Evolutionary conservation across 2,113 vertebrate species (phyloP).

Genomic region (Grus americana): DNA sequence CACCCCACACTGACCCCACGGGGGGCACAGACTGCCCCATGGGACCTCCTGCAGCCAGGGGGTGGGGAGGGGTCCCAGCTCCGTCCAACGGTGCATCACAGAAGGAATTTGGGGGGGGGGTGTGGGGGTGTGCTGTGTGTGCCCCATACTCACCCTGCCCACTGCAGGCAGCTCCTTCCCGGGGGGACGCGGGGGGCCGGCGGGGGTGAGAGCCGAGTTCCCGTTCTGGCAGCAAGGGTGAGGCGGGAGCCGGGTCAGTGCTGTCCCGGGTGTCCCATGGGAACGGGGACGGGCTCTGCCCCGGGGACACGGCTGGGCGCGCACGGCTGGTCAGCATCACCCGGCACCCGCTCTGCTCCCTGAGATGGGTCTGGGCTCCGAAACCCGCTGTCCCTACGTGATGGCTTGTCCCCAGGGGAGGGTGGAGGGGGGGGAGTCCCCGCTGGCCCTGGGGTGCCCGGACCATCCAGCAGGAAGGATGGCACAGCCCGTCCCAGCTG

Average conservation of each 20-base stretch:
- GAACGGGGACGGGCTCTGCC: not conserved
- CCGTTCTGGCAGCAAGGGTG: not conserved
- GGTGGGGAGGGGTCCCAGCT: not conserved
- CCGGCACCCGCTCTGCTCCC: not conserved
- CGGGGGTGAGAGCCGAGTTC: not conserved
- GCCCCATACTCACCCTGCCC: slow-evolving; percentile 23
- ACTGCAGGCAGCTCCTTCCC: not conserved
- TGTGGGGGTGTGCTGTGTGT: fast-evolving
- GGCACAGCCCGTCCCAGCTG: not conserved
- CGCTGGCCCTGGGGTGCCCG: fast-evolving
- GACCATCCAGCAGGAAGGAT: not conserved
- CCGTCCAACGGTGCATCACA: fast-evolving
- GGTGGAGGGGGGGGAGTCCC: not conserved
- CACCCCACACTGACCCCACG: fast-evolving
- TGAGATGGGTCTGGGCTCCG: fast-evolving
- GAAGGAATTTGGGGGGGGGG: not conserved
- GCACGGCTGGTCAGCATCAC: not conserved
- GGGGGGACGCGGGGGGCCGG: fast-evolving
- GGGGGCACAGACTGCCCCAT: not conserved
- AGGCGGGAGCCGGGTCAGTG: not conserved
- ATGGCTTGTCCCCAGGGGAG: not conserved
- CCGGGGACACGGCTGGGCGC: fast-evolving
- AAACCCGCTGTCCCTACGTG: fast-evolving
- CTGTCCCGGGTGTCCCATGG: not conserved
- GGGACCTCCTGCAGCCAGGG: not conserved